Percentiles rank a stretch among this genome's conserved stretches.
Conservation (phyloP, 2,888 invertebrate genomes). For the Agonopterix alstromeriana region DNA sequence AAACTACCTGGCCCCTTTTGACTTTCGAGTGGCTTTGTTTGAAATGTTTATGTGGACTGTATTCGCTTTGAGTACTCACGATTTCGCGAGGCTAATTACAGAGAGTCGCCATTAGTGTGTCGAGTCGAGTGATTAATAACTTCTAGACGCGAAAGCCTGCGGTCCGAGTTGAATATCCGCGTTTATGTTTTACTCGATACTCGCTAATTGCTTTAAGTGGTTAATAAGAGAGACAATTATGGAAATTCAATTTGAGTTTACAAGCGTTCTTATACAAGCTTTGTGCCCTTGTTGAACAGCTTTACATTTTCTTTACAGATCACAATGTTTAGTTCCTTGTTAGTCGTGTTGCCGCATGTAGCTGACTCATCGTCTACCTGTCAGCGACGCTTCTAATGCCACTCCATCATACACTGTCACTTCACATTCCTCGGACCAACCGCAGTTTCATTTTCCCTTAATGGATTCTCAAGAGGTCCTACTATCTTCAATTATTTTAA, state of each 20-base stretch:
- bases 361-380: slow-evolving; percentile 65
- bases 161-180: slow-evolving; percentile 35
- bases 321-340: slow-evolving; percentile 20
- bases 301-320: no score
- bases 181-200: slow-evolving; percentile 30
- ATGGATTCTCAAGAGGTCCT: slow-evolving; percentile 52
- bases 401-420: slow-evolving; percentile 58
- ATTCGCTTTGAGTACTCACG: slow-evolving; percentile 27
- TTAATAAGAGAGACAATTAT: slow-evolving; percentile 10
- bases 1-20: slow-evolving; percentile 45
- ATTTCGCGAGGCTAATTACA: slow-evolving; percentile 37
- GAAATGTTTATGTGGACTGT: slow-evolving; percentile 42
- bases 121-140: slow-evolving; percentile 49
- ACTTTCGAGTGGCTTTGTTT: slow-evolving; percentile 35
- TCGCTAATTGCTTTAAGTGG: slow-evolving; percentile 27
- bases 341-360: slow-evolving; percentile 25
- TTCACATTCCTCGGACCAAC: slow-evolving; percentile 39
- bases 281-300: no score
- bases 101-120: slow-evolving; percentile 46
- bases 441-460: slow-evolving; percentile 52
- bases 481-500: slow-evolving; percentile 43
- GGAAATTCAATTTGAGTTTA: slow-evolving; percentile 1
- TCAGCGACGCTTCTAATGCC: slow-evolving; percentile 52
- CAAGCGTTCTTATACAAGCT: not conserved
- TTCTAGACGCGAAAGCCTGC: slow-evolving; percentile 33